Evolutionary conservation across 2,797 vertebrate species (phyloP).

Genomic region (Myiothlypis coronata): DNA sequence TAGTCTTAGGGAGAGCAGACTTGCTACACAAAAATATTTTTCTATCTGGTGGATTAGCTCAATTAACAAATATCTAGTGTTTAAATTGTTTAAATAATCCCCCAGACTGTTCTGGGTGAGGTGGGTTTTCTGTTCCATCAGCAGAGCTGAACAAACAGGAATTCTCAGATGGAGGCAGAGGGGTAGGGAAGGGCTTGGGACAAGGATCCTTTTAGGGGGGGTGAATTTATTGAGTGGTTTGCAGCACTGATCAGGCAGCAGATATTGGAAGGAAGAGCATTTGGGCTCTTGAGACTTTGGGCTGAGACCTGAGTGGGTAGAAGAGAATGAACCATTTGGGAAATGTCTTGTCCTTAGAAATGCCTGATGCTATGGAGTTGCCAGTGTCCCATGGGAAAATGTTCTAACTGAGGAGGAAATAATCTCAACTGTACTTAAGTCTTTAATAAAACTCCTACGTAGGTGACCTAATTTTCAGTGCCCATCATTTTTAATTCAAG

Average conservation of each 20-base stretch:
- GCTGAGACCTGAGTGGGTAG: not conserved
- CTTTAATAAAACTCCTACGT: not conserved
- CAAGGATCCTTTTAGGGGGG: not conserved
- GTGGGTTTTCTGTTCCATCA: not conserved
- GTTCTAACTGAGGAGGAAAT: not conserved
- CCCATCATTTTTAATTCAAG: not conserved
- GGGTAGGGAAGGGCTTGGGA: not conserved
- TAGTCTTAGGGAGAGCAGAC: not conserved
- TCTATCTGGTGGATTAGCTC: not conserved
- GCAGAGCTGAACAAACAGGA: not conserved
- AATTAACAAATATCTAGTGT: not conserved
- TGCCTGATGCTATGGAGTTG: rapidly evolving
- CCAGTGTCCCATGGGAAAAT: not conserved
- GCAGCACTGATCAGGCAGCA: not conserved
- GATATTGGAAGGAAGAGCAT: not conserved
- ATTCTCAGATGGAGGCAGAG: not conserved
- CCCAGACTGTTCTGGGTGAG: not conserved
- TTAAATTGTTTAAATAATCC: not conserved
- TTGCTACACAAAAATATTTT: not conserved
- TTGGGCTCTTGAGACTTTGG: not conserved
- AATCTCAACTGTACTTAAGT: not conserved
- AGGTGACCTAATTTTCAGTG: not conserved
- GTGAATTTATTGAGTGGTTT: not conserved
- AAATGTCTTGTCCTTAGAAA: not conserved
- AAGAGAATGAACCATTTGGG: not conserved